Percentiles rank a stretch among this genome's conserved stretches.
Evolutionary conservation across 2,113 vertebrate genomes (phyloP).

Genomic region (Mustela nigripes): DNA sequence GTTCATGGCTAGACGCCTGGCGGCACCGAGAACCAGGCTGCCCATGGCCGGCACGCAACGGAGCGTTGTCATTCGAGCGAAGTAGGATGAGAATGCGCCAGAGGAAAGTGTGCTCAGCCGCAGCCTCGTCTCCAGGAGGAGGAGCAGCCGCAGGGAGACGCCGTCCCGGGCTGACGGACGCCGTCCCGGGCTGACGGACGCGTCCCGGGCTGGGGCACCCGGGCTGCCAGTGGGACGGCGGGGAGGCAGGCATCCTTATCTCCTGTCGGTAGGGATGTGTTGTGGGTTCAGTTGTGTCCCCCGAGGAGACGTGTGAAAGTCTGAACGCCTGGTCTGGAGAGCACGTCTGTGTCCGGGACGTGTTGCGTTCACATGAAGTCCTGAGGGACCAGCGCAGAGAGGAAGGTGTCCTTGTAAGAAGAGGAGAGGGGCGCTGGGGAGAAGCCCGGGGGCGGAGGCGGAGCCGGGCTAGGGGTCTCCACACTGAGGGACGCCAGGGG

Average conservation of each 20-base stretch:
- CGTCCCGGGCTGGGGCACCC: no score
- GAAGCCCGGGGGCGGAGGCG: accelerated
- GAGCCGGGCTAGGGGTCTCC: neutral
- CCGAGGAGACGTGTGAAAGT: neutral
- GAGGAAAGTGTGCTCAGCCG: no score
- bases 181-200: no score
- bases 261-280: neutral
- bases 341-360: accelerated
- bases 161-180: no score
- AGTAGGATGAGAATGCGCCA: no score
- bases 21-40: neutral
- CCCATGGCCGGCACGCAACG: neutral
- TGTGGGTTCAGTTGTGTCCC: neutral
- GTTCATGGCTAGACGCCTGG: accelerated
- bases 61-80: no score
- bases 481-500: neutral
- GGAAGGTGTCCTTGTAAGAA: neutral
- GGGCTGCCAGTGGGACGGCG: no score
- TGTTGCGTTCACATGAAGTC: neutral
- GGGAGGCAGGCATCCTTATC: accelerated
- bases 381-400: accelerated
- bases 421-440: neutral
- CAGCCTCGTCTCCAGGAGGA: accelerated
- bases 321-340: no score
- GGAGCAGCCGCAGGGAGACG: accelerated